phyloP scores from a whole-genome alignment of 1,140 invertebrate species.

The Drosophila auraria region DNA sequence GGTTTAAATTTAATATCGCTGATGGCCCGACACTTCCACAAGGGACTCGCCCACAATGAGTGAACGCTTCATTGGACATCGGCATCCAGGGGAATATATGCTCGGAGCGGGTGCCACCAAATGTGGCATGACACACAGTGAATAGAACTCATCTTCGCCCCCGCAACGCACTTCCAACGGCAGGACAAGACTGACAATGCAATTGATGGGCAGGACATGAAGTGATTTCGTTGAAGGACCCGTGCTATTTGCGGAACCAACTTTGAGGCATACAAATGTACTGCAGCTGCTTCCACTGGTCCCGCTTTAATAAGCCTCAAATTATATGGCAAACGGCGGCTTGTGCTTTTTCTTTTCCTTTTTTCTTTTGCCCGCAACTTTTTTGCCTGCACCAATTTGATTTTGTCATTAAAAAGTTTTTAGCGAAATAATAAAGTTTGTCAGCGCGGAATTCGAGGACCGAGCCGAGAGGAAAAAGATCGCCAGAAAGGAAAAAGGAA shows the following conservation, averaged over 20 bases:
- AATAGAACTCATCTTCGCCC: slow-evolving; percentile 11
- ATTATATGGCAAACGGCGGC: slow-evolving; percentile 87
- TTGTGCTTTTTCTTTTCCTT: slow-evolving; percentile 1
- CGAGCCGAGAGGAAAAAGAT: slow-evolving; percentile 7
- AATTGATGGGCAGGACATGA: slow-evolving; percentile 12
- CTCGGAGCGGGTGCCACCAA: slow-evolving; percentile 6
- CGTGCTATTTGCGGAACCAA: slow-evolving; percentile 2
- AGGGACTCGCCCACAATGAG: background rate
- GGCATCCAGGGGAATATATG: background rate
- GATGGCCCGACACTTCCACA: slow-evolving; percentile 34
- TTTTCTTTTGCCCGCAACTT: slow-evolving; percentile 86
- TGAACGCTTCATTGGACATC: slow-evolving; percentile 15
- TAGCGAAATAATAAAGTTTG: slow-evolving; percentile 89
- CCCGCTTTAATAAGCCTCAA: slow-evolving; percentile 44
- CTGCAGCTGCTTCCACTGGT: slow-evolving; percentile 10
- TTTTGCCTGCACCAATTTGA: slow-evolving; percentile 88
- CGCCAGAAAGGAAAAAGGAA: slow-evolving; percentile 35
- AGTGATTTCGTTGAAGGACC: slow-evolving; percentile 9
- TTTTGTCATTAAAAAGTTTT: slow-evolving; percentile 83
- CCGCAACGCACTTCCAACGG: background rate
- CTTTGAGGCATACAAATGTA: slow-evolving; percentile 4
- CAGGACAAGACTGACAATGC: slow-evolving; percentile 2
- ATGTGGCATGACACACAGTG: slow-evolving; percentile 41
- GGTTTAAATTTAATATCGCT: slow-evolving; percentile 56
- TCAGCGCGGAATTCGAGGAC: slow-evolving; percentile 84